Conservation (phyloP, 2,888 invertebrate genomes). For the Volucella zonaria region DNA sequence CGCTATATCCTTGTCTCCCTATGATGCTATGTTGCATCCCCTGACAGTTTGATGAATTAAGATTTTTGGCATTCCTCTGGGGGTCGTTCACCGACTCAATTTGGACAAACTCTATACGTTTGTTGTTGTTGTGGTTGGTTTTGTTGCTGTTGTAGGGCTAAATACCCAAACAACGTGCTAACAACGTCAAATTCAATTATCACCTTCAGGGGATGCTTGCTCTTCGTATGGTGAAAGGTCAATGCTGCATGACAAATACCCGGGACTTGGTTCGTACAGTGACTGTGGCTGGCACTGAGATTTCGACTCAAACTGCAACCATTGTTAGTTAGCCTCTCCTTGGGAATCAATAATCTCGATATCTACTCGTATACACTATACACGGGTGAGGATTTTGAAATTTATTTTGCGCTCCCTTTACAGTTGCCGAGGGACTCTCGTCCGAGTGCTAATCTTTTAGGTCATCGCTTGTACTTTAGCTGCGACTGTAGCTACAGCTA, state of each 20-base stretch:
- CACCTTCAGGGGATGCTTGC: constrained; percentile 54
- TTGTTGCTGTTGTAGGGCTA: not conserved
- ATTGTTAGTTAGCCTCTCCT: constrained; percentile 48
- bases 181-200: constrained; percentile 66
- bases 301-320: not conserved
- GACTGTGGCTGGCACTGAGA: too few species aligned
- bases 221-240: constrained; percentile 37
- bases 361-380: constrained; percentile 24
- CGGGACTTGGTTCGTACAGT: not conserved
- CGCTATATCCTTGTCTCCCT: too few species aligned
- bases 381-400: constrained; percentile 57
- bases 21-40: constrained; percentile 56
- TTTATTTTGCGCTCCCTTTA: constrained; percentile 70
- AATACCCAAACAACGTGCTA: constrained; percentile 32
- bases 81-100: constrained; percentile 56
- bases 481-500: not conserved
- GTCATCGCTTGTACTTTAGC: constrained; percentile 64
- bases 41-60: constrained; percentile 74
- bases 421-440: constrained; percentile 37
- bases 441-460: constrained; percentile 64
- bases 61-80: constrained; percentile 59
- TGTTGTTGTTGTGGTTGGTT: too few species aligned
- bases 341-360: constrained; percentile 67
- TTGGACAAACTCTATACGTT: not conserved
- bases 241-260: constrained; percentile 47